Evolutionary conservation across 2,888 invertebrate species (phyloP), one percentile per base, ranked within the genome.

Genomic region (Drosophila suboccidentalis): DNA sequence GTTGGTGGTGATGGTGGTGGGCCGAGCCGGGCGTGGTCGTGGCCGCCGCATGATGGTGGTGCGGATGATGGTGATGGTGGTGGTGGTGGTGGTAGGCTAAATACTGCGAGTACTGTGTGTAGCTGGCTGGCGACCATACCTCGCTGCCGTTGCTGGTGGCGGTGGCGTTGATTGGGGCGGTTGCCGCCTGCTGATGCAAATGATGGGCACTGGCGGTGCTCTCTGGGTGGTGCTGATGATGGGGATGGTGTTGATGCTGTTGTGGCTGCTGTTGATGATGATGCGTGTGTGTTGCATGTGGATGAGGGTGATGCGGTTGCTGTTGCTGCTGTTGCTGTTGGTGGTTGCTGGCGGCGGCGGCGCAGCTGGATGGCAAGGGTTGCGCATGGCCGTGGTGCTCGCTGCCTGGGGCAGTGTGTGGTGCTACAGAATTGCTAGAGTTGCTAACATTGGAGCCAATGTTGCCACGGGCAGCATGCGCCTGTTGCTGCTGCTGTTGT

Each of bases 71-170:
- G 78, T 89, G 87, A 67, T 89, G 90, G 71, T 85, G 90, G 80
- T 92, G 91, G 65, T 91, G 91, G 92, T 94, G 94, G 94, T 94
- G 94, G 93, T 94, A 94, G 92, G 94, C 94, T 94, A 94, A 95
- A 94, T 94, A 95, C 94, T 95, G 94, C 90, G 92, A 92, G 93
- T 94, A 94, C 93, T 94, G 94, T 92, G 94, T 94, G 93, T 94
- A 93, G 78, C 92, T 91, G 84, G 93, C 93, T 79, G 93, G 92
- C 91, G 92, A 91, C 93, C 94, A 95, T 95, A 95, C 95, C 94
- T 95, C 95, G 93, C 94, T 93, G 93, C 94, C 93, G 22, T 80
- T 80, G 43, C 62, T 43, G n/a, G 72, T 50, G 17, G 68, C 43
- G 2, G 50, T 41, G 43, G 73, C 63, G 26, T 10, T 43, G 75